Conservation (phyloP, 2,113 vertebrate species). For the Etheostoma spectabile region DNA sequence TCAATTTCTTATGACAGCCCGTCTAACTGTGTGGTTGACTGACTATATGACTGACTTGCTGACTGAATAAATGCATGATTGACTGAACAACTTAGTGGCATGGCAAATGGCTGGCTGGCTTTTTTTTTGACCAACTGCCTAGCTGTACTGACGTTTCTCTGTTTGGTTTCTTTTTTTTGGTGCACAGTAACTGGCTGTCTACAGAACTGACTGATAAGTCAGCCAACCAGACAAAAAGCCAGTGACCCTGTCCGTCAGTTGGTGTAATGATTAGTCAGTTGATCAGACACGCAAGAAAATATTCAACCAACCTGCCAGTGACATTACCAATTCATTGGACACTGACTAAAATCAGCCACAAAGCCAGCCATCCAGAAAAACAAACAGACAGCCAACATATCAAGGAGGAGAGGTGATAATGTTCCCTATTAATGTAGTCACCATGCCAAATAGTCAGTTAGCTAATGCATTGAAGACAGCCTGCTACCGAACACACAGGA, state of each 20-base stretch:
- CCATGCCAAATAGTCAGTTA: conserved; percentile 48
- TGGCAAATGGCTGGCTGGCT: conserved; percentile 17
- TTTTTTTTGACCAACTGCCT: conserved; percentile 18
- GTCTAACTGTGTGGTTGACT: conserved; percentile 24
- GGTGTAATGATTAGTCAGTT: conserved; percentile 16
- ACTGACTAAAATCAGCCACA: conserved; percentile 21
- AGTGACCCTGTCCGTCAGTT: conserved; percentile 8
- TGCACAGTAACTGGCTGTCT: conserved; percentile 8
- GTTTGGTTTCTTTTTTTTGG: neutral
- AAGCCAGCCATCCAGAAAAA: conserved; percentile 29
- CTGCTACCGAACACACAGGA: conserved; percentile 59
- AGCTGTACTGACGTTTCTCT: neutral
- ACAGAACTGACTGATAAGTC: conserved; percentile 23
- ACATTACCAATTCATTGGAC: conserved; percentile 7
- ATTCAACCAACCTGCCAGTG: conserved; percentile 21
- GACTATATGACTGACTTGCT: conserved; percentile 19
- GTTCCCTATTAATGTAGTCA: conserved; percentile 53
- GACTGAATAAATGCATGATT: conserved; percentile 38
- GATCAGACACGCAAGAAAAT: conserved; percentile 5
- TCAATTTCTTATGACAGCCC: conserved; percentile 57
- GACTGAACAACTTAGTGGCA: conserved; percentile 9
- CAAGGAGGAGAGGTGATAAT: conserved; percentile 59
- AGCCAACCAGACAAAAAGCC: conserved; percentile 17
- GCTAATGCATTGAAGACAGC: conserved; percentile 61
- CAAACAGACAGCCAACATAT: conserved; percentile 47